Evolutionary conservation across 2,888 invertebrate genomes (phyloP), one percentile per base, ranked within the genome.

Genomic region (Piscicola geometra): DNA sequence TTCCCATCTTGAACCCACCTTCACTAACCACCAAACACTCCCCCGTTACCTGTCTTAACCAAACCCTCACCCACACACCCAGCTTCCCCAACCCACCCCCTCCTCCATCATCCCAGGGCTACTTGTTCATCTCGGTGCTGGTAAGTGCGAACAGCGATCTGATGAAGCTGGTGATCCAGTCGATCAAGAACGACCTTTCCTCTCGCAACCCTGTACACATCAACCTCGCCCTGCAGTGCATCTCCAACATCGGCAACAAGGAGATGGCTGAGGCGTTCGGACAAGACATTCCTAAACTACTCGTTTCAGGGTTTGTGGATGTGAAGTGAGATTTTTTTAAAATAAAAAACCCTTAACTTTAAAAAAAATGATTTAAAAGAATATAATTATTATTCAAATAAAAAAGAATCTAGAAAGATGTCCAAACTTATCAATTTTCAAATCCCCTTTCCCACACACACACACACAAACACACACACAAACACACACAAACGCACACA

Each of bases 181-280:
- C 95, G 85, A 98, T 99, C 85, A 97, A 98, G 87, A 98, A 98
- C 89, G 99, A 99, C 88, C 88, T 99, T 84, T 91, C 91, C 82
- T 94, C 78, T 90, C 87, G 89, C 81, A 99, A 99, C 88, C 98
- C 99, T 64, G 93, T 98, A 83, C 97, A 98, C 86, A 96, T 99
- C 75, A 98, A 97, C 87, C 89, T 99, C 84, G 98, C 99, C 71
- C 89, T 99, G 81, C 98, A 99, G 87, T 99, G 99, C 87, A 98
- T 99, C 84, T 98, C 99, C 75, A 99, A 99, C 86, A 98, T 99
- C 86, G 99, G 99, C 76, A 96, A 95, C 86, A 92, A 94, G 83
- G 99, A 99, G 86, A 99, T 99, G 99, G 98, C 98, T 25, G 98
- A 99, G 86, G 96, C 96, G 68, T 97, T 99, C 87, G 93, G 94